Evolutionary conservation across 2,113 vertebrate genomes (phyloP), one percentile per base, ranked within the genome.

Genomic region (Halcyon malimbica): DNA sequence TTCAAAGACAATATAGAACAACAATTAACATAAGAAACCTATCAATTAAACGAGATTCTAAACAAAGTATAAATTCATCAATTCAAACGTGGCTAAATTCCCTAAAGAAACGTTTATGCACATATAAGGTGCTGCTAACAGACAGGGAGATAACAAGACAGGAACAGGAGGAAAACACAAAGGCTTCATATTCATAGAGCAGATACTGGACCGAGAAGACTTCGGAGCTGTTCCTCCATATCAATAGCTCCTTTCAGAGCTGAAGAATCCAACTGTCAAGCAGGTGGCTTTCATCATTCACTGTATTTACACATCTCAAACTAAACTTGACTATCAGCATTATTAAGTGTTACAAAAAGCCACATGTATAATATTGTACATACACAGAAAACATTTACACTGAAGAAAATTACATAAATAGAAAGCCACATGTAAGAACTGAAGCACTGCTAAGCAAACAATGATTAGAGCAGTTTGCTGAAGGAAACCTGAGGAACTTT

Each of bases 211-310:
- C 44, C 73, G 78, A 84, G n/a, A 56, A 80, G 65, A 29, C 31
- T 83, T 28, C 16, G 33, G 28, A 78, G 77, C 37, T 73, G 24
- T 11, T 84, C 24, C 65, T 71, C 70, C 6, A 0, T 14, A 62
- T 73, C 74, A n/a, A 9, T 62, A 29, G 28, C 2, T 64, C n/a
- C 44, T 73, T 44, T 50, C 70, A 73, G 62, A 69, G 57, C 29
- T 28, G 23, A 68, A 37, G 31, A 80, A 74, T 13, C 67, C 73
- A 67, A 21, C 23, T 80, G 65, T 15, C 81, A 91, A 35, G 44
- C 33, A 79, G 44, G 35, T 64, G 83, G 35, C 89, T 94, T 96
- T 93, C 74, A 89, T 95, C 81, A 71, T 67, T 70, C 59, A 3
- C 85, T 89, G 44, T 39, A 48, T 60, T 75, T 48, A 48, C 33